A percentile compares a stretch with the other conserved stretches of the same genome.
phyloP scores from a whole-genome alignment of 2,888 invertebrate genomes.

The Hylaea fasciaria region DNA sequence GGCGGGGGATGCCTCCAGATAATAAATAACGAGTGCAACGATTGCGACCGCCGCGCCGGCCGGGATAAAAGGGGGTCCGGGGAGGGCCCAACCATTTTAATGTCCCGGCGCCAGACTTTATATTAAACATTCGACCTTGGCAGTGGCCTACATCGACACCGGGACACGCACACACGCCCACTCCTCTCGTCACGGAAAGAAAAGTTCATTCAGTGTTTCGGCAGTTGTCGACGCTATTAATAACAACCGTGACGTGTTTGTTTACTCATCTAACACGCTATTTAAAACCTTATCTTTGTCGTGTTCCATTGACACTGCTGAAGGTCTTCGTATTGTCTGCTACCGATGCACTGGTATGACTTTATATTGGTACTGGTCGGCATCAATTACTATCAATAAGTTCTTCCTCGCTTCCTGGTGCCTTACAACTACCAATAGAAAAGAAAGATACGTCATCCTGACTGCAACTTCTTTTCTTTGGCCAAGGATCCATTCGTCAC shows the following conservation, averaged over 20 bases:
- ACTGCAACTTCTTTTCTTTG: too few relatives aligned
- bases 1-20: slow-evolving; percentile 76
- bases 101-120: slow-evolving; percentile 84
- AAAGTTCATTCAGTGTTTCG: slow-evolving; percentile 80
- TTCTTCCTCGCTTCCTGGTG: too few relatives aligned
- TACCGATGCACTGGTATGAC: slow-evolving; percentile 9
- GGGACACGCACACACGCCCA: slow-evolving; percentile 82
- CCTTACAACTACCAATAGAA: too few relatives aligned
- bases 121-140: slow-evolving; percentile 85
- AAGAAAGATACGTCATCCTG: too few relatives aligned
- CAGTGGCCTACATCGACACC: slow-evolving; percentile 84
- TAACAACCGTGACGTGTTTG: slow-evolving; percentile 73
- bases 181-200: slow-evolving; percentile 79
- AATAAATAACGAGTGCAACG: slow-evolving; percentile 85
- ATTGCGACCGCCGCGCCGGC: slow-evolving; percentile 81
- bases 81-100: slow-evolving; percentile 84
- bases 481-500: too few relatives aligned
- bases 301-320: slow-evolving; percentile 53
- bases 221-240: slow-evolving; percentile 76
- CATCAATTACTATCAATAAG: slow-evolving; percentile 16
- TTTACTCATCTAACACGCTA: slow-evolving; percentile 62
- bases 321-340: slow-evolving; percentile 26
- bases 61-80: slow-evolving; percentile 75
- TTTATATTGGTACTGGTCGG: slow-evolving; percentile 8
- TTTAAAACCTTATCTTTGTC: slow-evolving; percentile 62